phyloP scores from a whole-genome alignment of 2,113 vertebrate species.

The Sialia sialis region DNA sequence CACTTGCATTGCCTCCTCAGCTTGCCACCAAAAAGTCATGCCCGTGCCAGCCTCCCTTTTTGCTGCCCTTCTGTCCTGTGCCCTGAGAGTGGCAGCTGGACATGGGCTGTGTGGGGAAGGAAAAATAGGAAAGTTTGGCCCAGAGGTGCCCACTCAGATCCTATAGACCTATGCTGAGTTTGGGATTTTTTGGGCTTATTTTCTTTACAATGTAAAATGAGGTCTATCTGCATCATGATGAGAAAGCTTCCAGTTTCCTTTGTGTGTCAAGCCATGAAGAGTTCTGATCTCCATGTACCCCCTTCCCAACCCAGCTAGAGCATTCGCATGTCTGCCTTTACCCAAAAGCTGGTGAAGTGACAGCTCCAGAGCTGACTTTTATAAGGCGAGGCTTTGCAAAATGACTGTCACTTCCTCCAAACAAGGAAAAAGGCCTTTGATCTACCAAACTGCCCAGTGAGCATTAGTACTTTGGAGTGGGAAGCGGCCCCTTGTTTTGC shows the following conservation, averaged over 20 bases:
- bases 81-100: neutral
- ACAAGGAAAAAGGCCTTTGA: neutral
- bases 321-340: accelerated
- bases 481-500: neutral
- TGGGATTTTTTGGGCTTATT: neutral
- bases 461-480: neutral
- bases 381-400: neutral
- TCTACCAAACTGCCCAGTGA: neutral
- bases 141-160: neutral
- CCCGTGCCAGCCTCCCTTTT: accelerated
- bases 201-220: neutral
- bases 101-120: neutral
- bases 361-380: neutral
- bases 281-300: neutral
- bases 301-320: neutral
- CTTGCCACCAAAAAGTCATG: neutral
- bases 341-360: accelerated
- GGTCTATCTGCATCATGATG: neutral
- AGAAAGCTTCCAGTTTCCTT: neutral
- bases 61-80: neutral
- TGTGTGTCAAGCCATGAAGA: too few relatives aligned
- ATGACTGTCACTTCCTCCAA: neutral
- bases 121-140: neutral
- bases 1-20: neutral
- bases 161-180: neutral